phyloP scores from a whole-genome alignment of 2,113 vertebrate genomes.

The Tenebrosternarchus preto region DNA sequence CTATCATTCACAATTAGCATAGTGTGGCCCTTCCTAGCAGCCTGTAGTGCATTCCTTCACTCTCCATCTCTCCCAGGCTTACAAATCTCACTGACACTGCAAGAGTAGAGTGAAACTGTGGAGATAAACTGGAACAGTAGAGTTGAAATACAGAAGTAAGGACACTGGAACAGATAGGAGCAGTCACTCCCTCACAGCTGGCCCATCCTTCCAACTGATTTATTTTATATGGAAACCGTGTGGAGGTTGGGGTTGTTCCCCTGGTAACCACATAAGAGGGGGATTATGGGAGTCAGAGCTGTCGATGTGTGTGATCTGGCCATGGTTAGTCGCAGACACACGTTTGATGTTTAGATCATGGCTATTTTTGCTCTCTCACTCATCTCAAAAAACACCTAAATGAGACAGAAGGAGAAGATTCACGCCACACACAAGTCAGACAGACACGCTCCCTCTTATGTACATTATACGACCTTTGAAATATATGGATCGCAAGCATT shows the following conservation, averaged over 20 bases:
- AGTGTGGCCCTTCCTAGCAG: conserved; percentile 30
- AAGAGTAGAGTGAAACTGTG: not conserved
- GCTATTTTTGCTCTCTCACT: conserved; percentile 58
- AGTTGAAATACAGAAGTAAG: not conserved
- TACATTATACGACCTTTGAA: not conserved
- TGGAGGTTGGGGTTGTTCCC: conserved; percentile 68
- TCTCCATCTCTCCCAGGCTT: conserved; percentile 13
- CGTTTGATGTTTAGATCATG: conserved; percentile 67
- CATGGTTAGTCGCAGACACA: conserved; percentile 61
- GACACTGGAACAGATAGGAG: not conserved
- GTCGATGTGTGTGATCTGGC: conserved; percentile 72
- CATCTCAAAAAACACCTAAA: not conserved
- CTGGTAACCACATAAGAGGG: conserved; percentile 73
- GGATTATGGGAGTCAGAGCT: conserved; percentile 70
- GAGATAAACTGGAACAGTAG: not conserved
- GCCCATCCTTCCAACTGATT: conserved; percentile 63
- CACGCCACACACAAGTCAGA: not conserved
- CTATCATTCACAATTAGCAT: conserved; percentile 31
- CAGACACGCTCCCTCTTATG: not conserved
- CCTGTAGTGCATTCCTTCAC: conserved; percentile 30
- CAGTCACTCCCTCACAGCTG: not conserved
- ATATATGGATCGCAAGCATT: not conserved
- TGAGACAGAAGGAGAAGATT: not conserved
- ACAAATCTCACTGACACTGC: conserved; percentile 9
- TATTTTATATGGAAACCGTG: conserved; percentile 74